These are phyloP conservation scores for Mormyrops attenuatus DNA, from an alignment of 2,797 vertebrate species.

Conservation along the genomic window DNA sequence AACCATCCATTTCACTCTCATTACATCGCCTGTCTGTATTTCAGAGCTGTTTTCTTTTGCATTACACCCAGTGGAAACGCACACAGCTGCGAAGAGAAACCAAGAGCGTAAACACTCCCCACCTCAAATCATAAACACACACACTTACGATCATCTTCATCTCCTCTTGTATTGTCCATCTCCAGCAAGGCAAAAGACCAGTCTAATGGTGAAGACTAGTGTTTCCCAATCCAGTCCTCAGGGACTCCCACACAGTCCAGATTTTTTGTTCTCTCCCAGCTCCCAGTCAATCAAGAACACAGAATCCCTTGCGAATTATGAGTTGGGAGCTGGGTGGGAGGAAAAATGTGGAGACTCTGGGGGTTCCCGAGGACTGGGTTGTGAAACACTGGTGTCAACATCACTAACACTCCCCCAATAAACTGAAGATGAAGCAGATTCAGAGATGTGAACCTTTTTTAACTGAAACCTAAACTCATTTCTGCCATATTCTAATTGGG, in stretches of 20 bases:
- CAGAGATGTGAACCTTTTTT: background rate
- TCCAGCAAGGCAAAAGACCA: constrained; percentile 45
- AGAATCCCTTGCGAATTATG: background rate
- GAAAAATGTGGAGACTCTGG: background rate
- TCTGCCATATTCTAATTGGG: background rate
- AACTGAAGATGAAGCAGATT: background rate
- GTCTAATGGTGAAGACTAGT: constrained; percentile 49
- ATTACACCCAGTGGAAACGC: constrained; percentile 32
- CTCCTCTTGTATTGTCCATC: constrained; percentile 38
- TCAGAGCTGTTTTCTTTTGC: background rate
- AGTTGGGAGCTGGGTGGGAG: background rate
- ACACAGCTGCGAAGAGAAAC: constrained; percentile 22
- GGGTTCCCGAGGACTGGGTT: background rate
- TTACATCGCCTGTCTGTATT: background rate
- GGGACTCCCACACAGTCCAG: background rate
- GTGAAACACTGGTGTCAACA: background rate
- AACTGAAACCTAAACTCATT: background rate
- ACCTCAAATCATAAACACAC: constrained; percentile 49
- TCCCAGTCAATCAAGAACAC: background rate
- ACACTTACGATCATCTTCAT: constrained; percentile 50
- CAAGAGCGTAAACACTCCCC: constrained; percentile 38
- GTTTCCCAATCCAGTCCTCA: background rate
- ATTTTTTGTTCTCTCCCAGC: background rate
- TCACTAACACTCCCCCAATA: background rate
- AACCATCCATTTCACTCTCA: background rate